Base-by-base conservation (phyloP, 2,797 vertebrate genomes). In the Epinephelus coioides region DNA sequence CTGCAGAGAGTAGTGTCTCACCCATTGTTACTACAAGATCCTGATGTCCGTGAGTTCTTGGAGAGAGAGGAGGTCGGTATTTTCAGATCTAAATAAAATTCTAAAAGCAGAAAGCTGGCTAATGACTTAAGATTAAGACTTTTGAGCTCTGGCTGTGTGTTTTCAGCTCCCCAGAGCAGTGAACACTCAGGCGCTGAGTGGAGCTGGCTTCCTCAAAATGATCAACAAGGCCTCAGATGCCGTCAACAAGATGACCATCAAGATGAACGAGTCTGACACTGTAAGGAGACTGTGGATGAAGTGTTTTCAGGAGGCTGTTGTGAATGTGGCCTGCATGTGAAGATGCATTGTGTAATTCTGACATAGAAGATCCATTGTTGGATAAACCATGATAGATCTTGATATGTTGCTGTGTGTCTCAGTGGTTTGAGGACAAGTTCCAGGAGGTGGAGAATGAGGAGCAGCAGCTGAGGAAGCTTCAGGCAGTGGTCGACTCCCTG, bases 341-440 rank as follows among this genome's bases (percentile, higher is more conserved):
- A 51, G 13, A 76, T 30, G 18, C 50, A 43, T 46, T 25, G 46
- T 2, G 40, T 18, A 0, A 61, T 51, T n/a, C 30, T 74, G 44
- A 21, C 19, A 25, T 12, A 23, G 38, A 57, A 6, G 19, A 34
- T 10, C 13, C 5, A 46, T 10, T 46, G 5, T 65, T 74, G 7
- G 51, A 51, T 14, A 8, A 44, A 70, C n/a, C 12, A 7, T 59
- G 30, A 11, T 1, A 23, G 46, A 67, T 71, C 8, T 17, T 68
- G 12, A 27, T 11, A 6, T 34, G 57, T 43, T 65, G 46, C 44
- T 68, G 34, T 85, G 75, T 85, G 69, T 89, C 34, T 87, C 92
- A 99, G 98, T 99, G 98, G 98, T 99, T 99, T 73, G 98, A 99
- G 92, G 97, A 98, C 92, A 99, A 98, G 89, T 95, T 98, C 61